These are phyloP conservation scores for Karalla daura DNA, from an alignment of 2,797 vertebrate genomes.

Conservation along the genomic window DNA sequence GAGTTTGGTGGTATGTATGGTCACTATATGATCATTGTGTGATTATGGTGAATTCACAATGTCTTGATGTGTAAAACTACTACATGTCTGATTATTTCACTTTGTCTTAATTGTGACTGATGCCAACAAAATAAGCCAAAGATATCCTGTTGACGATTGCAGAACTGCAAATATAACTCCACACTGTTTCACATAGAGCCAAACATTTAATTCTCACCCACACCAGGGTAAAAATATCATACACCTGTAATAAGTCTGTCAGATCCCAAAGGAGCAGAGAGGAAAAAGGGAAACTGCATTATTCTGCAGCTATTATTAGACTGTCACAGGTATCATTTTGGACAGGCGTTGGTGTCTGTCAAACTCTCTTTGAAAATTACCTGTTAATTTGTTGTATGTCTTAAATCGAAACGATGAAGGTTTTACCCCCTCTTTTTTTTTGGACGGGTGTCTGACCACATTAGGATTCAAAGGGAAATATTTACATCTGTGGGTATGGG, in stretches of 20 bases:
- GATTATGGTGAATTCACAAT: too few species aligned
- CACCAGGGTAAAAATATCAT: neutral
- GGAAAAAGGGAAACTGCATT: neutral
- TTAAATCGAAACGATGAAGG: neutral
- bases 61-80: too few species aligned
- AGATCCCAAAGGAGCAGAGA: neutral
- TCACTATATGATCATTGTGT: neutral
- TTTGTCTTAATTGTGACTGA: neutral
- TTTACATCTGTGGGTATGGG: slow-evolving; percentile 33
- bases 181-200: neutral
- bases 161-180: neutral
- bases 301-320: neutral
- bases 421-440: too few species aligned
- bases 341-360: slow-evolving; percentile 10
- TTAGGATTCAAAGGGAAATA: slow-evolving; percentile 17
- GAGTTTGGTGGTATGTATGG: neutral
- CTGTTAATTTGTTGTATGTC: neutral
- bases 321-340: neutral
- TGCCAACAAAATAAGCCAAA: too few species aligned
- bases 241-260: neutral
- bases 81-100: neutral
- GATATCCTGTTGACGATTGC: too few species aligned
- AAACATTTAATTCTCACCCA: neutral
- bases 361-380: slow-evolving; percentile 1
- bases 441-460: neutral